Conservation (phyloP, 2,888 invertebrate genomes). For the Aspidiotus rigidus region DNA sequence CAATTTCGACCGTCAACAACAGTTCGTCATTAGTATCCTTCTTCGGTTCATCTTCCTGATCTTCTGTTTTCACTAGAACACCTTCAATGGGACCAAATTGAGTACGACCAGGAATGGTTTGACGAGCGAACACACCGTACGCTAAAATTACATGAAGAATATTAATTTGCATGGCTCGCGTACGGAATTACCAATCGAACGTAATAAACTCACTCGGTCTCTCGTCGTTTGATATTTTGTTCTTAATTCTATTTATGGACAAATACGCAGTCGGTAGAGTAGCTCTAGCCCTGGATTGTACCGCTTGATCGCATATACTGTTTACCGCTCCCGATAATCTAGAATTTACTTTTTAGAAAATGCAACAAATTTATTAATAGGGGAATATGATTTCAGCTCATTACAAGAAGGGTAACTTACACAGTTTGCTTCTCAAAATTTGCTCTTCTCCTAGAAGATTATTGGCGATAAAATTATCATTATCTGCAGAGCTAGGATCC, state of each 20-base stretch:
- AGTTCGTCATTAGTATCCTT: constrained; percentile 39
- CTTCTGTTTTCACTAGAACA: constrained; percentile 43
- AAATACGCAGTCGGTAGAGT: constrained; percentile 61
- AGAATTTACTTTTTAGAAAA: constrained; percentile 5
- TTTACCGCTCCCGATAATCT: constrained; percentile 40
- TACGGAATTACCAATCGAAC: background rate
- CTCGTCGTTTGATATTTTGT: too few species aligned
- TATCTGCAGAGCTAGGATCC: too few species aligned
- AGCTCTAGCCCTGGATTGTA: constrained; percentile 66
- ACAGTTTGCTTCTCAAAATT: too few species aligned
- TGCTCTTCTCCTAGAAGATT: too few species aligned
- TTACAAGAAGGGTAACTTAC: too few species aligned
- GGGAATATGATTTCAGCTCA: too few species aligned
- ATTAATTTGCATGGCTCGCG: background rate
- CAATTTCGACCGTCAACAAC: constrained; percentile 48
- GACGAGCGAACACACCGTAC: constrained; percentile 59
- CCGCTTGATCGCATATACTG: constrained; percentile 57
- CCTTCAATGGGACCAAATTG: constrained; percentile 76
- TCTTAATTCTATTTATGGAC: constrained; percentile 46
- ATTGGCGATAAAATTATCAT: too few species aligned
- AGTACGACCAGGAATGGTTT: constrained; percentile 56
- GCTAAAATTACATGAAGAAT: constrained; percentile 39
- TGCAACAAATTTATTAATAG: too few species aligned
- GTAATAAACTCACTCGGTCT: too few species aligned
- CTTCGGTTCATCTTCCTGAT: constrained; percentile 20